Evolutionary conservation across 1,140 invertebrate genomes (phyloP), one percentile per base, ranked within the genome.

Genomic region (Aphaenogaster floridana): DNA sequence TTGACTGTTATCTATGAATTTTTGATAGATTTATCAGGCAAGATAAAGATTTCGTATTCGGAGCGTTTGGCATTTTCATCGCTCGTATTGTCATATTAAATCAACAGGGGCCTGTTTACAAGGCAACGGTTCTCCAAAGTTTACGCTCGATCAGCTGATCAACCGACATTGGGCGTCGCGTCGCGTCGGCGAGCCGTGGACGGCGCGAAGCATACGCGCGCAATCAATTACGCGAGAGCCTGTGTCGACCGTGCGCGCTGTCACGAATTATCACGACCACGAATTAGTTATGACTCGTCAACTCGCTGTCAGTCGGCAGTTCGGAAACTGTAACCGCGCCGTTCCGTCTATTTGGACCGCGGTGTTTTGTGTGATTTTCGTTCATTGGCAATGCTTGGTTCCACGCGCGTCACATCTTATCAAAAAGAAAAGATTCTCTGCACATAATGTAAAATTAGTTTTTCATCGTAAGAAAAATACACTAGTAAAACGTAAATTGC

Each of bases 251-350:
- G 72, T 85, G 72, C 64, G 52, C 48, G 64, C 39, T 81, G 79
- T 68, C 84, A 68, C 42, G 80, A 66, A 57, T 28, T 81, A 74
- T 68, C 84, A 74, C 42, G 80, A 59, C 28, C 48, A 74, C 83
- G 83, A 90, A 89, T 90, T 90, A 86, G 77, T 89, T 90, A 89
- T 86, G 89, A 89, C 39, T 63, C 77, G 45, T 52, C 36, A 42
- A 45, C 34, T 50, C 39, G 48, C 69, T 59, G n/a, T 63, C 34
- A 68, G 63, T 36, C 21, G 48, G 69, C 7, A 17, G 28, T 45
- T 52, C 39, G 17, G 2, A 80, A 77, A 78, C 17, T 74, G 21
- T 21, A 69, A 71, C 71, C 15, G 34, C 36, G 52, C 7, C 68
- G 3, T 66, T 74, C 66, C 5, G 8, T 68, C 21, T 39, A 78